A percentile compares a stretch with the other conserved stretches of the same genome.
Conservation (phyloP, 2,888 invertebrate genomes). For the Phytoseiulus persimilis region DNA sequence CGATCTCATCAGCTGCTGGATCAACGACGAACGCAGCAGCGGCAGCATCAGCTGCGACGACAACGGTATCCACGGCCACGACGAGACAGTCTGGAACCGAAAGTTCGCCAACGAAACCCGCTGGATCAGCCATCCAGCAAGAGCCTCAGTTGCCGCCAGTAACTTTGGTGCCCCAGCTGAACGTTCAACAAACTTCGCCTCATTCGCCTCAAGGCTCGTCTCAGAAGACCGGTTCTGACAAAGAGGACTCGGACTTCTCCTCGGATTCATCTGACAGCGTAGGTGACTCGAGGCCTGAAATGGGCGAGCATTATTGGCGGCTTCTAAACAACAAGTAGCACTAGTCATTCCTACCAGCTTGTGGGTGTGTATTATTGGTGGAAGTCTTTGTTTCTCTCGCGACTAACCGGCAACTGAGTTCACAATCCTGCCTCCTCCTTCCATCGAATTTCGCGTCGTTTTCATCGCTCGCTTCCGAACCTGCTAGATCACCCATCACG, state of each 20-base stretch:
- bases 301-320: conserved; percentile 18
- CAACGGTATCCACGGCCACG: not conserved
- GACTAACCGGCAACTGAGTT: not conserved
- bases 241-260: conserved; percentile 32
- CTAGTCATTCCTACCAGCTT: not conserved
- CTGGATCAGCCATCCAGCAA: not conserved
- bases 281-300: conserved; percentile 15
- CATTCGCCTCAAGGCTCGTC: conserved; percentile 34
- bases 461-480: not conserved
- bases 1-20: not conserved
- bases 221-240: conserved; percentile 36
- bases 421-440: not conserved
- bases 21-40: not conserved
- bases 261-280: conserved; percentile 37
- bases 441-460: not conserved
- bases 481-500: no score
- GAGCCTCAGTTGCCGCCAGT: conserved; percentile 23
- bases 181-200: conserved; percentile 34
- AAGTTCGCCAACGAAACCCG: not conserved
- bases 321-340: conserved; percentile 10
- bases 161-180: conserved; percentile 34
- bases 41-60: not conserved
- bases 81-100: not conserved
- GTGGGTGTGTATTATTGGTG: not conserved
- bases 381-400: not conserved